These are phyloP conservation scores for Machimus atricapillus DNA, from an alignment of 2,888 invertebrate genomes.

Conservation along the genomic window DNA sequence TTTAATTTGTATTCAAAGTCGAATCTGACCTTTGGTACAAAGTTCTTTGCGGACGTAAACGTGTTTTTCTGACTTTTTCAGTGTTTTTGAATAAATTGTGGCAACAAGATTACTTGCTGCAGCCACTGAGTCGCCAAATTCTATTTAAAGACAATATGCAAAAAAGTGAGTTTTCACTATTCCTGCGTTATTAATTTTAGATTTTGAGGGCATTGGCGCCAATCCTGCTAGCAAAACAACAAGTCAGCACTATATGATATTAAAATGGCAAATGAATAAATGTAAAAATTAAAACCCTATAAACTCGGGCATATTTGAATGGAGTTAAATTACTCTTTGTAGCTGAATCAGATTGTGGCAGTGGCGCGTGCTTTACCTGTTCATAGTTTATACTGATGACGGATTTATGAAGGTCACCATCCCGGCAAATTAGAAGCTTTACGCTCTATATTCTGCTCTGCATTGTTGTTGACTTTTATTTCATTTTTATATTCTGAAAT, in stretches of 20 bases:
- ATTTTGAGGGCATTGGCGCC: neutral
- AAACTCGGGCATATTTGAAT: neutral
- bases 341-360: neutral
- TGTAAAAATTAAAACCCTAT: neutral
- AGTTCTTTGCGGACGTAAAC: neutral
- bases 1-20: neutral
- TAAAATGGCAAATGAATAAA: neutral
- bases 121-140: neutral
- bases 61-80: neutral
- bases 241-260: neutral
- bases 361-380: neutral
- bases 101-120: neutral
- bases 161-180: neutral
- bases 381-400: neutral
- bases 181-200: neutral
- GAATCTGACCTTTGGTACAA: neutral
- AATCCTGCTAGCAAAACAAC: neutral
- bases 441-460: neutral
- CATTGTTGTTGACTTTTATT: neutral
- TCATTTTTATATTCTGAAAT: neutral
- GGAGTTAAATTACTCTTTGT: neutral
- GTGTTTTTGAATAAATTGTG: neutral
- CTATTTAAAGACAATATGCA: neutral
- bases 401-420: neutral
- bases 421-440: neutral